Evolutionary conservation across 1,140 invertebrate species (phyloP).

Genomic region (Heliconius nattereri): DNA sequence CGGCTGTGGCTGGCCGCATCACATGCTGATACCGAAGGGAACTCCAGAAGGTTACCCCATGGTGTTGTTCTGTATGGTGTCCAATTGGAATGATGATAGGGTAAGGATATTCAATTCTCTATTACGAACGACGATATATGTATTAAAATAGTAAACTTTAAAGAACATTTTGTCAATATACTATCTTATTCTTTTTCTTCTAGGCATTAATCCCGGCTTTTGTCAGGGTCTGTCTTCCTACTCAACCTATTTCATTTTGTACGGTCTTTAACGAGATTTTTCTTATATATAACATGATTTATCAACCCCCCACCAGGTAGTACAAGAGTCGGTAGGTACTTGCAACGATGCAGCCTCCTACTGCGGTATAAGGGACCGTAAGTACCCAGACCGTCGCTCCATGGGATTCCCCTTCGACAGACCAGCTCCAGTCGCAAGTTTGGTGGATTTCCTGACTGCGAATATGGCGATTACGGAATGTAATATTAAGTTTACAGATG

Average conservation of each 20-base stretch:
- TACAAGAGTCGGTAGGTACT: slow-evolving; percentile 79
- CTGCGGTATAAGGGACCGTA: slow-evolving; percentile 87
- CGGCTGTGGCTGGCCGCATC: slow-evolving; percentile 93
- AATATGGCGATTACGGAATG: slow-evolving; percentile 86
- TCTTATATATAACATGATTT: neutral
- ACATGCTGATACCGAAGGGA: slow-evolving; percentile 90
- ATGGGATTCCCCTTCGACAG: slow-evolving; percentile 92
- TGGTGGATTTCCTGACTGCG: slow-evolving; percentile 84
- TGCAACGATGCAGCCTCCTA: slow-evolving; percentile 88
- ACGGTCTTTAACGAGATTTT: neutral
- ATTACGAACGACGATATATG: neutral
- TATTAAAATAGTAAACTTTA: too few species aligned
- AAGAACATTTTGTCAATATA: too few species aligned
- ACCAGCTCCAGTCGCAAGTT: slow-evolving; percentile 72
- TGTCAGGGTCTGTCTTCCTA: too few species aligned
- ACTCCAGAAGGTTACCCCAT: slow-evolving; percentile 84
- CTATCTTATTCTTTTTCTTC: too few species aligned
- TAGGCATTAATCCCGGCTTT: too few species aligned
- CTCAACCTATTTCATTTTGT: too few species aligned
- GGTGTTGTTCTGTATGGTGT: slow-evolving; percentile 91
- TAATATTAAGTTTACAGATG: slow-evolving; percentile 85
- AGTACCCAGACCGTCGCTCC: slow-evolving; percentile 86
- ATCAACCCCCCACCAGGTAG: slow-evolving; percentile 65
- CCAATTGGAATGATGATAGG: slow-evolving; percentile 87
- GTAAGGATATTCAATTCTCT: slow-evolving; percentile 66